phyloP scores from a whole-genome alignment of 2,888 invertebrate species.

The Automeris io region DNA sequence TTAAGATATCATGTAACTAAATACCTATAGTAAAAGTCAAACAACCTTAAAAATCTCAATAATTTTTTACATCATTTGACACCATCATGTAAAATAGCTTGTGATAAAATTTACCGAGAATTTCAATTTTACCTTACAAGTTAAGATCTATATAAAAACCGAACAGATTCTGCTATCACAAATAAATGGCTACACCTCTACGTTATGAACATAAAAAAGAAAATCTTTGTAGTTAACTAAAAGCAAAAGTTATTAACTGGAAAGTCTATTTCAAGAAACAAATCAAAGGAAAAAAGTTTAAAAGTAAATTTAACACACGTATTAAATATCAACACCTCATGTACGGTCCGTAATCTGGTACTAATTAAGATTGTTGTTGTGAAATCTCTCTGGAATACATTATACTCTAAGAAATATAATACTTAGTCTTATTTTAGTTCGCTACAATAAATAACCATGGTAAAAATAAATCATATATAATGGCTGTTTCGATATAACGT shows the following conservation, averaged over 20 bases:
- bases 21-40: no score
- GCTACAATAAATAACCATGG: constrained; percentile 9
- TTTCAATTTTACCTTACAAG: no score
- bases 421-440: constrained; percentile 16
- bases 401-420: constrained; percentile 12
- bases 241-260: not conserved
- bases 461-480: constrained; percentile 5
- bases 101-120: no score
- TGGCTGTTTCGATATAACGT: not conserved
- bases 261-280: not conserved
- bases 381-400: constrained; percentile 4
- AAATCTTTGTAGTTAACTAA: no score
- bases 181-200: no score
- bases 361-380: constrained; percentile 10
- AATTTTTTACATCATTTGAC: no score
- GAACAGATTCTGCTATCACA: no score
- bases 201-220: no score
- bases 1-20: no score
- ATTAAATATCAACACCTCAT: not conserved
- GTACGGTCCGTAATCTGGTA: not conserved
- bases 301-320: constrained; percentile 3
- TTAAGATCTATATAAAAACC: no score
- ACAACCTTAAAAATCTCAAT: no score
- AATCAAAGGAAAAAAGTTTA: not conserved
- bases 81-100: no score